phyloP scores from a whole-genome alignment of 2,888 invertebrate genomes.

The Osmoderma eremita region DNA sequence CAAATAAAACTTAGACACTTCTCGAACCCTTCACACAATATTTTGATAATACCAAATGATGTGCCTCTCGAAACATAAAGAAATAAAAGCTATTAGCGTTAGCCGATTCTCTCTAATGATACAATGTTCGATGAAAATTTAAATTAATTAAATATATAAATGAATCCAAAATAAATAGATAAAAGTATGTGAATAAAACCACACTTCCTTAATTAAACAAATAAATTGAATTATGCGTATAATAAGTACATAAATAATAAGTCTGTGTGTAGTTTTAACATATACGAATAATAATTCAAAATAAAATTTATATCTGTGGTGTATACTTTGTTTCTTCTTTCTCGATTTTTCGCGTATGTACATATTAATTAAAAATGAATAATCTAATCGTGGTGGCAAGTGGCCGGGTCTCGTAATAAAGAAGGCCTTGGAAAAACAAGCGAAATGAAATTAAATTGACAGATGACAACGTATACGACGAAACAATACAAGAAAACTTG shows the following conservation, averaged over 20 bases:
- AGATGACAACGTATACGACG: constrained; percentile 2
- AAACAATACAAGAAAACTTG: background rate
- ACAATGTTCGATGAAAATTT: constrained; percentile 5
- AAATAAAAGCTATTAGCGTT: constrained; percentile 36
- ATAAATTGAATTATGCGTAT: no score
- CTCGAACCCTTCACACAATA: constrained; percentile 42
- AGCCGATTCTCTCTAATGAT: no score
- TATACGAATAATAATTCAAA: no score
- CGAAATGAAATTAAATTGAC: background rate
- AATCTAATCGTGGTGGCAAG: constrained; percentile 25
- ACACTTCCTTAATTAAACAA: no score
- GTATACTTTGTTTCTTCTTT: constrained; percentile 10
- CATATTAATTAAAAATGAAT: background rate
- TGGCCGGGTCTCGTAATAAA: constrained; percentile 23
- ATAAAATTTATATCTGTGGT: background rate
- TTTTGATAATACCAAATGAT: constrained; percentile 53
- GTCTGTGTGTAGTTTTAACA: no score
- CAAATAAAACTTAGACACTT: background rate
- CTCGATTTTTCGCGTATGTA: background rate
- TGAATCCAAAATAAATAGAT: background rate
- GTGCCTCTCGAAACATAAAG: constrained; percentile 48
- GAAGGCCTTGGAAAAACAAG: background rate
- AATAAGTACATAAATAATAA: no score
- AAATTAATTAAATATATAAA: background rate
- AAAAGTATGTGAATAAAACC: no score